phyloP scores from a whole-genome alignment of 2,797 vertebrate genomes.

The Artibeus jamaicensis region DNA sequence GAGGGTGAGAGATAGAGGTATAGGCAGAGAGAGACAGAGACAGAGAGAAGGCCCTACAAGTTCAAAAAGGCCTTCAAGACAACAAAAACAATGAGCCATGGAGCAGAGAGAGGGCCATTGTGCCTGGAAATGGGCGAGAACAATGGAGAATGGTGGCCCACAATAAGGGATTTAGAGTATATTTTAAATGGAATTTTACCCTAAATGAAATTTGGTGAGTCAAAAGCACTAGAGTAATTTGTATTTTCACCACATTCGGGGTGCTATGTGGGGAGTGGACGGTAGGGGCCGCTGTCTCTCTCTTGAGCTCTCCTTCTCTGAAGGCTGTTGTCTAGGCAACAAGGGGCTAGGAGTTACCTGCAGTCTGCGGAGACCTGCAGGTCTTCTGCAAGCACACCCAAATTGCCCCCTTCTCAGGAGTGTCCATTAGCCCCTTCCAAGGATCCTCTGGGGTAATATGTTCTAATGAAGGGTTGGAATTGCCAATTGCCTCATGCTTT shows the following conservation, averaged over 20 bases:
- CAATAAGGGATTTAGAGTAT: neutral
- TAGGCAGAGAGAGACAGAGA: neutral
- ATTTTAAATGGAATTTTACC: neutral
- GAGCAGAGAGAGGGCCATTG: neutral
- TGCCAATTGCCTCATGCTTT: neutral
- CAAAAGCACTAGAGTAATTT: neutral
- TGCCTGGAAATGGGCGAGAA: neutral
- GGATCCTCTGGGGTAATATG: neutral
- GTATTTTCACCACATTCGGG: neutral
- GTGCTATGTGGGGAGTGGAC: neutral
- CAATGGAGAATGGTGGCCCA: neutral
- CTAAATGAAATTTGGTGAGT: neutral
- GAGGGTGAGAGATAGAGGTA: neutral
- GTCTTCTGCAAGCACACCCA: neutral
- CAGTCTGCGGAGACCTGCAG: neutral
- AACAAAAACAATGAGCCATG: neutral
- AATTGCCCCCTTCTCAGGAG: neutral
- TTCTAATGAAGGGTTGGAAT: neutral
- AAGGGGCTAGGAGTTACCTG: neutral
- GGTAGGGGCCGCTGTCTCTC: slow-evolving; percentile 40
- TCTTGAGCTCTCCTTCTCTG: neutral
- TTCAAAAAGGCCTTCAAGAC: neutral
- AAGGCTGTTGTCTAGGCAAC: neutral
- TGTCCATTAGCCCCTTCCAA: neutral
- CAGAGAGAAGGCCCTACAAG: neutral